phyloP scores from a whole-genome alignment of 2,113 vertebrate species.

The Polyodon spathula region DNA sequence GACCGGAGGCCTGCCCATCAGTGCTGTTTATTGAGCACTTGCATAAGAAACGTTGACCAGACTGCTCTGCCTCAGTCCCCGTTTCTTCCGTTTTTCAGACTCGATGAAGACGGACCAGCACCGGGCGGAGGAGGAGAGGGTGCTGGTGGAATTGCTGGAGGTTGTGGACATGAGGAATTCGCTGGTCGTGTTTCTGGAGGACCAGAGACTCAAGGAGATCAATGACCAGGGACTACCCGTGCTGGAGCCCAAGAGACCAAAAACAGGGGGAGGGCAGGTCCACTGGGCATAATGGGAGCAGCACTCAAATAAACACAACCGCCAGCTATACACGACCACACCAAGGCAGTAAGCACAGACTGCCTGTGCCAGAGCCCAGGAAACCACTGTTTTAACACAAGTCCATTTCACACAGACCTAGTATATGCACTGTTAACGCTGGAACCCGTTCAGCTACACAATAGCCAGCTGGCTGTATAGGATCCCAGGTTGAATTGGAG shows the following conservation, averaged over 20 bases:
- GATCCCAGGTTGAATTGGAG: too few relatives aligned
- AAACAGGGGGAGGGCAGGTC: slow-evolving; percentile 44
- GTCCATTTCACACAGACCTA: too few relatives aligned
- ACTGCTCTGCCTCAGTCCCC: not conserved
- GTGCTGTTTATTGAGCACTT: too few relatives aligned
- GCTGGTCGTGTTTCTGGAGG: slow-evolving; percentile 75
- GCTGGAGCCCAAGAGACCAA: slow-evolving; percentile 51
- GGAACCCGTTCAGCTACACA: too few relatives aligned
- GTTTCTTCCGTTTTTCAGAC: slow-evolving; percentile 47
- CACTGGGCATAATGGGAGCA: slow-evolving; percentile 44
- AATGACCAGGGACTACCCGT: slow-evolving; percentile 42
- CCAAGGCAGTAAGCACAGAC: too few relatives aligned
- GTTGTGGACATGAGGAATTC: slow-evolving; percentile 78
- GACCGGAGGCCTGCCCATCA: too few relatives aligned
- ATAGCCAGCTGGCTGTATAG: too few relatives aligned
- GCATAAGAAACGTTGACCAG: too few relatives aligned
- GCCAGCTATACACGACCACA: not conserved
- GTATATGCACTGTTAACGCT: too few relatives aligned
- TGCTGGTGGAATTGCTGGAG: slow-evolving; percentile 66
- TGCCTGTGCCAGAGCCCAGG: too few relatives aligned
- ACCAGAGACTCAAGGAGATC: slow-evolving; percentile 74
- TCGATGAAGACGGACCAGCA: slow-evolving; percentile 59
- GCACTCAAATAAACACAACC: not conserved
- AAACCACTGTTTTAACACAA: too few relatives aligned
- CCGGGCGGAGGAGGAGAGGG: slow-evolving; percentile 48